Percentiles rank a stretch among this genome's conserved stretches.
Conservation (phyloP, 2,113 vertebrate species). For the Psammodynastes pulverulentus region DNA sequence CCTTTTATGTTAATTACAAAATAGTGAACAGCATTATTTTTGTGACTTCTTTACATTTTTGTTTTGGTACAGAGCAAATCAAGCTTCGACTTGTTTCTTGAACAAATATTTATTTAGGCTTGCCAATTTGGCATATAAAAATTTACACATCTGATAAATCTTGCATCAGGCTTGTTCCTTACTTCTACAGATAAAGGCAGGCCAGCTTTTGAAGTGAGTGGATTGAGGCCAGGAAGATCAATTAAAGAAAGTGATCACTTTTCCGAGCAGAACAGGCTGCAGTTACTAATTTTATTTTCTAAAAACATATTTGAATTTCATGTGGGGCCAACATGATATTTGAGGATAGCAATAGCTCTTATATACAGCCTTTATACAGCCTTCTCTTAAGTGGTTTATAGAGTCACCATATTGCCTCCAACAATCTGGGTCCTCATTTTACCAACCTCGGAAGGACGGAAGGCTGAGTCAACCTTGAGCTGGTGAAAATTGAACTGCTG, state of each 20-base stretch:
- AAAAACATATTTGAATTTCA: not conserved
- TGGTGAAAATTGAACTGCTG: not conserved
- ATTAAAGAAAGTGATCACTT: not conserved
- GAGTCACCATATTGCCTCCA: not conserved
- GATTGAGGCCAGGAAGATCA: not conserved
- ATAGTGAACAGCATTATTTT: not conserved
- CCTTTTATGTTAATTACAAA: conserved; percentile 10
- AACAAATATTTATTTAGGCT: conserved; percentile 46
- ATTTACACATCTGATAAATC: not conserved
- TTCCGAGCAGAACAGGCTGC: not conserved
- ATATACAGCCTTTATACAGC: not conserved
- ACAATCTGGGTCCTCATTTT: not conserved
- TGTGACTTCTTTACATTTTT: not conserved
- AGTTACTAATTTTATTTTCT: not conserved
- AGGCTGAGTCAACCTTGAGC: not conserved
- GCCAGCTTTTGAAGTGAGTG: not conserved
- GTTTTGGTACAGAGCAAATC: not conserved
- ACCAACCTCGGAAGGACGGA: not conserved
- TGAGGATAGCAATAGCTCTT: not conserved
- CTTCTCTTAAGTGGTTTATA: not conserved
- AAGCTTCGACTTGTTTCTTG: conserved; percentile 36
- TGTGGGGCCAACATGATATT: not conserved
- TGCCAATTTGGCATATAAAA: not conserved
- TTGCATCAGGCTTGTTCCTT: not conserved
- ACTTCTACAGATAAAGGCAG: not conserved